Percentiles rank a stretch among this genome's conserved stretches.
Conservation (phyloP, 2,113 vertebrate species). For the Oreotrochilus melanogaster region DNA sequence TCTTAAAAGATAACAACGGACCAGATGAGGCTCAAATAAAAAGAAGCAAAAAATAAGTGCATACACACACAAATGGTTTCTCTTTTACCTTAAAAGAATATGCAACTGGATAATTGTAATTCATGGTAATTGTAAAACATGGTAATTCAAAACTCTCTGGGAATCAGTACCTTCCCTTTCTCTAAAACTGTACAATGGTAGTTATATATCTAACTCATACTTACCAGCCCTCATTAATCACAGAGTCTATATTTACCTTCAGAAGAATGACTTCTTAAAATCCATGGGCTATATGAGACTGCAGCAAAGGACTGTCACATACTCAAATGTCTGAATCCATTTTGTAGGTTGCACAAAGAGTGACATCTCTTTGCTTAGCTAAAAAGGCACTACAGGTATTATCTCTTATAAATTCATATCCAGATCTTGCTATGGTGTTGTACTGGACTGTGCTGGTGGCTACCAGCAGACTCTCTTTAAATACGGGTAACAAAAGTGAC, state of each 20-base stretch:
- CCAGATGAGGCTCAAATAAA: not conserved
- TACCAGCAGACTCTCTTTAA: not conserved
- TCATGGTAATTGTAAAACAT: no score
- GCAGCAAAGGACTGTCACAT: not conserved
- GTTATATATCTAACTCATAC: not conserved
- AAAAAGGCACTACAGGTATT: not conserved
- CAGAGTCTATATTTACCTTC: not conserved
- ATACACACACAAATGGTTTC: not conserved
- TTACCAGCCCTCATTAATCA: not conserved
- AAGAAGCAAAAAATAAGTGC: not conserved
- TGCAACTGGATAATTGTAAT: not conserved
- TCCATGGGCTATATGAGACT: not conserved
- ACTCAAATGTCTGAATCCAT: not conserved
- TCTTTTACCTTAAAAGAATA: not conserved
- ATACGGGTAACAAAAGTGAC: not conserved
- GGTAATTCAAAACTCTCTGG: not conserved
- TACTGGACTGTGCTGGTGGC: not conserved
- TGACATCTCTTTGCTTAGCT: not conserved
- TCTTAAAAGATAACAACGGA: not conserved
- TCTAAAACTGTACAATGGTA: not conserved
- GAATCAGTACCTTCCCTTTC: not conserved
- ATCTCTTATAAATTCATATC: not conserved
- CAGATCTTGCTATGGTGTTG: not conserved
- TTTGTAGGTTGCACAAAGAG: not conserved
- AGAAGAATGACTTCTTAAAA: not conserved